Base-by-base conservation (phyloP, 2,797 vertebrate genomes). In the Chaetodon trifasciatus region DNA sequence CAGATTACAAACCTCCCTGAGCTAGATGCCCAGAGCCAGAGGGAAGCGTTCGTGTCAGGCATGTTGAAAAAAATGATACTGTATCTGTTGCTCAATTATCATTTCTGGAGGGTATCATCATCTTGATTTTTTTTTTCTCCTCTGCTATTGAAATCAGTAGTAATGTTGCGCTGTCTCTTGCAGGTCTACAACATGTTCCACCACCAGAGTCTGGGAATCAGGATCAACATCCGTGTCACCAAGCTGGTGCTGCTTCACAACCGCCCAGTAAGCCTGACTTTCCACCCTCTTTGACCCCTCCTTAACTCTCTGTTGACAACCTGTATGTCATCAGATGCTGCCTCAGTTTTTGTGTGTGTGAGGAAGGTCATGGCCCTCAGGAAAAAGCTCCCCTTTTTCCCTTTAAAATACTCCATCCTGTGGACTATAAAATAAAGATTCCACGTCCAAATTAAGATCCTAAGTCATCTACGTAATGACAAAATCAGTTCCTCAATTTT, bases 171-270 rank as follows among this genome's bases (percentile, higher is more conserved):
- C 8, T 23, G 0, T 40, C 21, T 81, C 64, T 55, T 67, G 57
- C 90, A 99, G 98, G 98, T 99, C 8, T 98, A 97, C 95, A 99
- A 98, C 91, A 98, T 99, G 97, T 99, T 99, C 92, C 98, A 97
- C 63, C 97, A 99, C 84, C 96, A 95, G 56, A 99, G 97, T 88
- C 94, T 99, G 16, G 97, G 97, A 40, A 91, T 98, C 76, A 95
- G 96, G 94, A 95, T 99, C 83, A 96, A 96, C 91, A 96, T 99
- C 83, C 97, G 96, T 71, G 97, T 99, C 76, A 98, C 97, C 78
- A 99, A 98, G 85, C 93, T 99, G 28, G 96, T 99, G 70, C 90
- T 99, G 70, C 96, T 99, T 8, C 96, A 94, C 86, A 96, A 57
- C 28, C 98, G 98, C 40, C 98, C 98, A 1, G 98, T 99, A 94